Evolutionary conservation across 30 jellyfish, hydroid and myxozoan species (phyloP).

Genomic region (Hydractinia symbiolongicarpus): DNA sequence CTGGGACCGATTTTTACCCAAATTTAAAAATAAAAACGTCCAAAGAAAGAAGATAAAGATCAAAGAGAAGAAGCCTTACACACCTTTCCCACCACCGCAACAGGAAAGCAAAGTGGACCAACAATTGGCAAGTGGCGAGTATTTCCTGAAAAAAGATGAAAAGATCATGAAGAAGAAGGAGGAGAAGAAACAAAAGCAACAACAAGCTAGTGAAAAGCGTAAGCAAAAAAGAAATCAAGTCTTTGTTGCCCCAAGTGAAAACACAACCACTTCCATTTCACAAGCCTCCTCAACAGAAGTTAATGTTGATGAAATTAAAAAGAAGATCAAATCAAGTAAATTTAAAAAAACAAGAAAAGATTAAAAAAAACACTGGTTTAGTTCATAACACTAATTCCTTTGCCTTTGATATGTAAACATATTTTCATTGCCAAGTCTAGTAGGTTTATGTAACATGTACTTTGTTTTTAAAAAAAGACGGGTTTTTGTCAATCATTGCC

Average conservation of each 20-base stretch:
- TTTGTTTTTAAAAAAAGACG: too few relatives aligned
- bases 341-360: too few relatives aligned
- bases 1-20: conserved; percentile 94
- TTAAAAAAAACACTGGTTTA: too few relatives aligned
- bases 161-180: conserved; percentile 36
- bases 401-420: too few relatives aligned
- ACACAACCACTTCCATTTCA: too few relatives aligned
- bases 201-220: conserved; percentile 57
- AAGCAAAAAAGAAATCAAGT: conserved; percentile 53
- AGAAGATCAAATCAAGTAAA: too few relatives aligned
- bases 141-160: conserved; percentile 83
- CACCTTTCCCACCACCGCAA: conserved; percentile 98
- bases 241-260: conserved; percentile 74
- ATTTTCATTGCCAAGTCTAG: too few relatives aligned
- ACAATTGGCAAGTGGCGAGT: conserved; percentile 95
- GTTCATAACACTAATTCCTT: too few relatives aligned
- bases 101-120: conserved; percentile 90
- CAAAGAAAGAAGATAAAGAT: conserved; percentile 72
- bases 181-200: conserved; percentile 60
- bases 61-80: conserved; percentile 72
- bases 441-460: too few relatives aligned
- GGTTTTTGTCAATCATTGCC: too few relatives aligned
- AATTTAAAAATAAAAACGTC: conserved; percentile 74
- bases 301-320: too few relatives aligned
- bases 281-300: too few relatives aligned